Base-by-base conservation (phyloP, 2,888 invertebrate genomes). In the Chydorus sphaericus region DNA sequence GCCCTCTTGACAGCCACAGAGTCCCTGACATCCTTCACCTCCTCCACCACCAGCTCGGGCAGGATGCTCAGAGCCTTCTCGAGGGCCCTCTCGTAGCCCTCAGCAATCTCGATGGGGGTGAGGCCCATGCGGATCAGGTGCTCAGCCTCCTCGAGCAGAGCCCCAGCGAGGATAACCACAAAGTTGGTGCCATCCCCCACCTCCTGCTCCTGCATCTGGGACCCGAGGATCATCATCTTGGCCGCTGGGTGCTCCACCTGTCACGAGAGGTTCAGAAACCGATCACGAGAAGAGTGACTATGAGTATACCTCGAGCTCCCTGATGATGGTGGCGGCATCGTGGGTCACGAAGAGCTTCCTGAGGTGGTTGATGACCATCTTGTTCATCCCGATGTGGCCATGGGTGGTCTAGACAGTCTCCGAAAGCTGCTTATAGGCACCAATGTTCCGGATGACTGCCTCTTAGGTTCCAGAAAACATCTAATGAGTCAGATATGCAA, bases 101-200 rank as follows among this genome's bases (percentile, higher is more conserved):
- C 89, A 11, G 89, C 85, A 57, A 99, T 86, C 75, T 99, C 97
- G 61, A 87, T 83, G 4, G 96, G 89, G n/a, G 93, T 96, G 37
- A 98, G 81, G 60, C 97, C 97, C 75, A 97, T 78, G 61, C 89
- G 82, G 36, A 99, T 73, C 10, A 98, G 74, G 65, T 93, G 90
- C 66, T 94, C 93, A 1, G 97, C 92, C 58, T 81, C 80, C 70
- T 94, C 90, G 7, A 99, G 74, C 18, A 98, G 75, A 49, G 93
- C 85, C 29, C 96, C 96, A 61, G 91, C 88, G 55, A 99, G 77
- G 10, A 97, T 85, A 48, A 99, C 83, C 7, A 97, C 94, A 73
- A 94, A 94, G 70, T 98, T 99, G 10, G 98, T 99, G 57, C 96
- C 97, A 76, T 98, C 98, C 5, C 98, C 98, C 58, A 94, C 86